A percentile compares a stretch with the other conserved stretches of the same genome.
Conservation (phyloP, 2,113 vertebrate genomes). For the Pseudorectes ferrugineus region DNA sequence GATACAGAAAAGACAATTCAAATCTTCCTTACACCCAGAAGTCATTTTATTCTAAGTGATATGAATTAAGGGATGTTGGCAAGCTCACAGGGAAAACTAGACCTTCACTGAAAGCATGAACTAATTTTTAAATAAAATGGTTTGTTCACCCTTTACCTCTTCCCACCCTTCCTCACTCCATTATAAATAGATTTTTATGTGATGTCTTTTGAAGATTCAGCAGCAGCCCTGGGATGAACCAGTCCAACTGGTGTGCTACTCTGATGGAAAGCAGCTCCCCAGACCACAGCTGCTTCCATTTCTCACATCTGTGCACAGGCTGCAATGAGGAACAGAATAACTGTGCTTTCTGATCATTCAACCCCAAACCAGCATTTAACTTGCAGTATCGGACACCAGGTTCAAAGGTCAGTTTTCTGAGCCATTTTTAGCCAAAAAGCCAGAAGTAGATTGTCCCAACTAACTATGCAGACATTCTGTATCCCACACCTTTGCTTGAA, state of each 20-base stretch:
- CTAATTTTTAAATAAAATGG: neutral
- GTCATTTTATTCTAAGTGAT: neutral
- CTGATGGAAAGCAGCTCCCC: neutral
- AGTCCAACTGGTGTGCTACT: neutral
- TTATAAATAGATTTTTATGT: neutral
- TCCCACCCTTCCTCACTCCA: neutral
- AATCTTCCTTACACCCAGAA: neutral
- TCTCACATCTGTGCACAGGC: neutral
- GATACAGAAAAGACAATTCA: neutral
- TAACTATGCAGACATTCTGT: neutral
- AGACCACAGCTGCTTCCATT: neutral
- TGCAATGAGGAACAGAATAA: neutral
- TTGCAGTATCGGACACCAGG: neutral
- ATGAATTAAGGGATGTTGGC: neutral
- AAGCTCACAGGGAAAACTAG: neutral
- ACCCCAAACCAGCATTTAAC: neutral
- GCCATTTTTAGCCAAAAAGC: neutral
- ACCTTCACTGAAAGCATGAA: neutral
- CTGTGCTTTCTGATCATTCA: neutral
- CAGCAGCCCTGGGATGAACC: neutral
- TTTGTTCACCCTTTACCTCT: neutral
- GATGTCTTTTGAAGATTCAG: neutral
- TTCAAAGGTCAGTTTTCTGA: neutral
- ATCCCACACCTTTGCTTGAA: neutral
- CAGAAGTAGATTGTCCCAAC: neutral